phyloP scores from a whole-genome alignment of 2,113 vertebrate species.

The Cyprichromis sp. region DNA sequence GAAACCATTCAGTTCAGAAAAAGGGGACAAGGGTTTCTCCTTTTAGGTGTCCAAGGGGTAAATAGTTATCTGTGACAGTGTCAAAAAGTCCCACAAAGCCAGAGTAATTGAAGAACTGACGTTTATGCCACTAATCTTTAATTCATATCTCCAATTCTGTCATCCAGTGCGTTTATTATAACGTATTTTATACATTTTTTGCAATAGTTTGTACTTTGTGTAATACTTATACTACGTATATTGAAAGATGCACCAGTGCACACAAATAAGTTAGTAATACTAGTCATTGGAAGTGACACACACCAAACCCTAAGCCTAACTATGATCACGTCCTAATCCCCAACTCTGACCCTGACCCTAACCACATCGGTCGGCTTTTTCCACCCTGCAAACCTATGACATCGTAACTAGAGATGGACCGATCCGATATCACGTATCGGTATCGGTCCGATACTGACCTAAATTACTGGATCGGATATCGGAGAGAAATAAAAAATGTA shows the following conservation, averaged over 20 bases:
- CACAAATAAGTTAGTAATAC: not conserved
- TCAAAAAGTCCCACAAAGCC: not conserved
- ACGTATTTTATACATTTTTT: not conserved
- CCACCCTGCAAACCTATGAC: not conserved
- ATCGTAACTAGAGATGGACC: not conserved
- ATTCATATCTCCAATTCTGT: not conserved
- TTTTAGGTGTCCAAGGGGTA: not conserved
- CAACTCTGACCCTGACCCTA: not conserved
- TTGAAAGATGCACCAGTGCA: not conserved
- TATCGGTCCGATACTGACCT: too few relatives aligned
- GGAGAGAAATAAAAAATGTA: too few relatives aligned
- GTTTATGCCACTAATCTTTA: not conserved
- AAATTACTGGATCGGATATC: too few relatives aligned
- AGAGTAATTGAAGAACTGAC: not conserved
- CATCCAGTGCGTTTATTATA: not conserved
- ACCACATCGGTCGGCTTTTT: not conserved
- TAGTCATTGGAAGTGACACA: not conserved
- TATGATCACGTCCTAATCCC: rapidly evolving
- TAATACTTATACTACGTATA: not conserved
- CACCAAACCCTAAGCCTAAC: not conserved
- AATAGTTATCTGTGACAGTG: not conserved
- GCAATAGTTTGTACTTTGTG: not conserved
- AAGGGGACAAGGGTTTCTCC: not conserved
- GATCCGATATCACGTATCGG: too few relatives aligned
- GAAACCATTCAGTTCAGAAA: not conserved